These are phyloP conservation scores for Herpetotheres cachinnans DNA, from an alignment of 2,113 vertebrate species.

Conservation along the genomic window DNA sequence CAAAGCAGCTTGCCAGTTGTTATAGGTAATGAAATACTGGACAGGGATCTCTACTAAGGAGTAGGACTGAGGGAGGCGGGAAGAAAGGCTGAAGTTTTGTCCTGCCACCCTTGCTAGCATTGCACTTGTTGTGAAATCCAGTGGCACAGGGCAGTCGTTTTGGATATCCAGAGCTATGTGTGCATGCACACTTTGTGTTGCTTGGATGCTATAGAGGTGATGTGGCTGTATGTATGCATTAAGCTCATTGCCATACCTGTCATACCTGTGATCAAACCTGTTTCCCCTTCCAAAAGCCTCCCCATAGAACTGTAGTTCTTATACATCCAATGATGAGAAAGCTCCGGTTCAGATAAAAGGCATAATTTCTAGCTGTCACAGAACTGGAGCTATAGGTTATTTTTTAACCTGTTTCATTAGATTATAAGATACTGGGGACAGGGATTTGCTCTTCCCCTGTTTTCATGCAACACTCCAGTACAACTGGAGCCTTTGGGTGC, in stretches of 20 bases:
- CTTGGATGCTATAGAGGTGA: background rate
- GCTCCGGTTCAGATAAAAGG: background rate
- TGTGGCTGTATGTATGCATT: background rate
- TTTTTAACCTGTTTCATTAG: background rate
- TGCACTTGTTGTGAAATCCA: background rate
- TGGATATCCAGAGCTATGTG: background rate
- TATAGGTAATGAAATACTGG: background rate
- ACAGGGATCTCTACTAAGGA: background rate
- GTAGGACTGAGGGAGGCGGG: background rate
- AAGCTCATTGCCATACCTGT: fast-evolving
- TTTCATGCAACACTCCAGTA: background rate
- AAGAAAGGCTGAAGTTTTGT: background rate
- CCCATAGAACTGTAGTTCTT: background rate
- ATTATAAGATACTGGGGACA: background rate
- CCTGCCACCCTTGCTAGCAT: background rate
- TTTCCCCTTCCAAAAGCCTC: background rate
- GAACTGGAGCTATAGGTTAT: background rate
- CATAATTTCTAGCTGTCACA: background rate
- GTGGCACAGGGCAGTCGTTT: background rate
- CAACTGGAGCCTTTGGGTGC: background rate
- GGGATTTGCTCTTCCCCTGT: background rate
- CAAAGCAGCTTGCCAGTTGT: background rate
- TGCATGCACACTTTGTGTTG: background rate
- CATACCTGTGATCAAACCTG: background rate
- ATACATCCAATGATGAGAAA: background rate